Base-by-base conservation (phyloP, 2,113 vertebrate species). In the Toxotes chatareus region DNA sequence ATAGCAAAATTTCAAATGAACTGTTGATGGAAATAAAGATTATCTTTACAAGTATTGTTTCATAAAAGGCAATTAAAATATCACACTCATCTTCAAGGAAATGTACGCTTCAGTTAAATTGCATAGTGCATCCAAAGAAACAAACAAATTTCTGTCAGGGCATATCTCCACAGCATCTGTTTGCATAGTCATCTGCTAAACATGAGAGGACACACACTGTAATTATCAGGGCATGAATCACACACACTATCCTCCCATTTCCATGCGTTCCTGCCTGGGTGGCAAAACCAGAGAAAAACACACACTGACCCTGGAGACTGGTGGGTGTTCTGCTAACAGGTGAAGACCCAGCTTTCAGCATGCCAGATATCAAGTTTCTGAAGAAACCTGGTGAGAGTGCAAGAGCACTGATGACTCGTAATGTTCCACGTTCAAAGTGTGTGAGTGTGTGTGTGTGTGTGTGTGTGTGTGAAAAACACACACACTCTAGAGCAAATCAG, bases 151-250 rank as follows among this genome's bases (percentile, higher is more conserved):
- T 27, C 51, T 85, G 65, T 84, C 40, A 23, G 27, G 78, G 66
- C 76, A 84, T 42, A 80, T 80, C 81, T 80, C 61, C 53, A 38
- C 8, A 40, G 79, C 83, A 87, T 89, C 84, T 87, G 89, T 87
- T 81, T 79, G 71, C 83, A 78, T 12, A 71, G 85, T 91, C 88
- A 91, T 85, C 93, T 91, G 90, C 81, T 84, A 75, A 81, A 87
- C 83, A 85, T 80, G 79, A 87, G 57, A 85, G 57, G 79, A 85
- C 80, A 81, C 76, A 83, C 87, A 79, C 86, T 90, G 80, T 87
- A 92, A 94, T 93, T 93, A 92, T 87, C 86, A 84, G 77, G 72
- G 66, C 71, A 90, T 92, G 91, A 91, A 91, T 91, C 90, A 91
- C 85, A 79, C 82, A 88, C 79, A 80, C 68, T 61, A 73, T 89